Evolutionary conservation across 2,888 invertebrate genomes (phyloP), one percentile per base, ranked within the genome.

Genomic region (Tinea trinotella): DNA sequence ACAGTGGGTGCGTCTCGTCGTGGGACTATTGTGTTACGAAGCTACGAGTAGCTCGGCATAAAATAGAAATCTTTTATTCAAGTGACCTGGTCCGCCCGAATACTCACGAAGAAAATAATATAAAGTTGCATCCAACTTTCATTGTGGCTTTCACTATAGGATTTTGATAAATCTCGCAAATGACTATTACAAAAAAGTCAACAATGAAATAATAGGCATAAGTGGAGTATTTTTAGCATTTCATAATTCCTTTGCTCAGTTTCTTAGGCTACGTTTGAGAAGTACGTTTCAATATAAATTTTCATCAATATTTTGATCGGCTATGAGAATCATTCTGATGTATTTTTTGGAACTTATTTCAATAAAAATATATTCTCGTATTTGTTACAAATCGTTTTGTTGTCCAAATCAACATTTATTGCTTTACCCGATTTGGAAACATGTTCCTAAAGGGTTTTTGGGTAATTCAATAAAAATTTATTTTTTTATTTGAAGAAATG

Each of bases 61-160:
- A 81, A 79, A 77, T 74, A 74, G 74, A 74, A 78, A 83, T 83
- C 79, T 83, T 83, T 84, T 84, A 83, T 84, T 82, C 83, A 83
- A 80, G 77, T 80, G 75, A 76, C 66, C 68, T 70, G 73, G 73
- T 66, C 76, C 70, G 72, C 68, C 65, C 76, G 75, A 70, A 68
- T 70, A 68, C 65, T 71, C 17, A 10, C 1, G 12, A 78, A 80
- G 76, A 77, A 75, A 79, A 79, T 78, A 79, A 77, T 68, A 71
- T 69, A 76, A 74, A 78, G 71, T 76, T 76, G 75, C 67, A 77
- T 71, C 73, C 73, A 74, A 71, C 75, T 68, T 69, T 76, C 78
- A 82, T 83, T 82, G 82, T 84, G 64, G 64, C 62, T 62, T 64
- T 72, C 70, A 10, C 22, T 49, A 82, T 78, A 73, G 74, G 69